Percentiles rank a stretch among this genome's conserved stretches.
Conservation (phyloP, 2,888 invertebrate species). For the Rhaphigaster nebulosa region DNA sequence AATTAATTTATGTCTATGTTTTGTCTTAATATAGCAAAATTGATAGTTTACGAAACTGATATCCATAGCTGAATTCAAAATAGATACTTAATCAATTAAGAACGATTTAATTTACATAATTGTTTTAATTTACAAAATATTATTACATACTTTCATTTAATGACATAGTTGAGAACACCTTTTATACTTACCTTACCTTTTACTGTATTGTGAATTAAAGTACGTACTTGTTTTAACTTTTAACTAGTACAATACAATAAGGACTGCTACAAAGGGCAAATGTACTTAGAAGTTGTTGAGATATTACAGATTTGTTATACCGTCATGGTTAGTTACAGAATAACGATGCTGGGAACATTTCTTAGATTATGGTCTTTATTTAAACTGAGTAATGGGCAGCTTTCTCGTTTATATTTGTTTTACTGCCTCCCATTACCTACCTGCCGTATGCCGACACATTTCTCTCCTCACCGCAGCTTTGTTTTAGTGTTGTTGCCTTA, state of each 20-base stretch:
- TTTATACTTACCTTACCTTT: too few species aligned
- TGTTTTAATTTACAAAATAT: too few species aligned
- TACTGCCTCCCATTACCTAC: not conserved
- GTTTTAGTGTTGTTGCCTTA: constrained; percentile 3
- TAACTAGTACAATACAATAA: not conserved
- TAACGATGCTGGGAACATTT: constrained; percentile 20
- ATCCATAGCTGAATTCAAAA: too few species aligned
- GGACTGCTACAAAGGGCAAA: not conserved
- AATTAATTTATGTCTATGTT: too few species aligned
- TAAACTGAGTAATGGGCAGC: not conserved
- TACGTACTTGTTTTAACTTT: too few species aligned
- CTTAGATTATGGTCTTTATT: constrained; percentile 17
- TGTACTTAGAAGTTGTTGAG: not conserved
- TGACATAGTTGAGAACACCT: too few species aligned
- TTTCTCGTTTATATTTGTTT: constrained; percentile 36
- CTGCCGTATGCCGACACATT: not conserved
- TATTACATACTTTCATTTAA: too few species aligned
- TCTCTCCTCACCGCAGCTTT: constrained; percentile 19
- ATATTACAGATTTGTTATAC: not conserved
- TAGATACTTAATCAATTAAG: too few species aligned
- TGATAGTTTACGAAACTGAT: too few species aligned
- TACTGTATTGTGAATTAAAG: too few species aligned
- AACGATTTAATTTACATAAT: too few species aligned
- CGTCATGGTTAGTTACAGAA: constrained; percentile 1
- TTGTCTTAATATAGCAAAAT: too few species aligned